Conservation (phyloP, 2,113 vertebrate species). For the Zosterops japonicus region DNA sequence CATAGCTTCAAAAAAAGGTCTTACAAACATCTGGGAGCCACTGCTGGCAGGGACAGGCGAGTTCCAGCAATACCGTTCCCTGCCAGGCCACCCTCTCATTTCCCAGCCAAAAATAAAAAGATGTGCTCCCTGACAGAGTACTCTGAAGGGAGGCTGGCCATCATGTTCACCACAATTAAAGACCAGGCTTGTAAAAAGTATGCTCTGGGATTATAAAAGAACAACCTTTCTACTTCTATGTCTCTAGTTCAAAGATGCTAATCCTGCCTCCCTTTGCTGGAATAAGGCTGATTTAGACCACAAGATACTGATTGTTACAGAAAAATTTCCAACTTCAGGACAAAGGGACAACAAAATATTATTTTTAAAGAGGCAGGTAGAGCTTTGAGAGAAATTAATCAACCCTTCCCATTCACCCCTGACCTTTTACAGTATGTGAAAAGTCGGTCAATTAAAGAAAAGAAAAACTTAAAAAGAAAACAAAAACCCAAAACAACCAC, state of each 20-base stretch:
- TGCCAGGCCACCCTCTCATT: conserved; percentile 36
- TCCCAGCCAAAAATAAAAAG: conserved; percentile 58
- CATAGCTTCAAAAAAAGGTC: not conserved
- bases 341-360: conserved; percentile 40
- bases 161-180: conserved; percentile 69
- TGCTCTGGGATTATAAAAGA: conserved; percentile 65
- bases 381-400: conserved; percentile 14
- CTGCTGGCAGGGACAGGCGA: not conserved
- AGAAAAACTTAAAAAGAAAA: not conserved
- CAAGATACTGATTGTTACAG: conserved; percentile 54
- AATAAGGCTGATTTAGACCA: conserved; percentile 54
- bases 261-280: not conserved
- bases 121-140: not conserved
- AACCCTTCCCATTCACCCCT: conserved; percentile 38
- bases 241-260: conserved; percentile 60
- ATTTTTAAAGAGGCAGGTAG: conserved; percentile 58
- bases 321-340: conserved; percentile 34
- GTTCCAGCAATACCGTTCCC: not conserved
- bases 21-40: not conserved
- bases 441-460: conserved; percentile 62
- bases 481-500: not conserved
- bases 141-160: conserved; percentile 58
- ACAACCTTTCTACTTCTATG: conserved; percentile 44
- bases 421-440: conserved; percentile 42
- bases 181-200: conserved; percentile 67